Percentiles rank a stretch among this genome's conserved stretches.
These are phyloP conservation scores for Passer montanus DNA, from an alignment of 2,113 vertebrate species.

Conservation along the genomic window DNA sequence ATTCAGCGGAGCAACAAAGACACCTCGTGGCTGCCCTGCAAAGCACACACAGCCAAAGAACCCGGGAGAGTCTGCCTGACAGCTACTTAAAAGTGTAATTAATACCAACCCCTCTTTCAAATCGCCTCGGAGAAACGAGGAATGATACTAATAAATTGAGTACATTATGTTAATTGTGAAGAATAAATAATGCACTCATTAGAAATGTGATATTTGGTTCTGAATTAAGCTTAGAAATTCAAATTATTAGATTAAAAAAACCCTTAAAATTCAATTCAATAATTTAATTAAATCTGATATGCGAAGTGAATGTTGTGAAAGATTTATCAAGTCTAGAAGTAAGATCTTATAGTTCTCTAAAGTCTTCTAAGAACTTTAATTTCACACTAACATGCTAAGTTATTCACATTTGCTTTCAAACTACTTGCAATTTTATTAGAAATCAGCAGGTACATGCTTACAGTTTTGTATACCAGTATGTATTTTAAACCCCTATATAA, in stretches of 20 bases:
- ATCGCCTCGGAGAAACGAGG: background rate
- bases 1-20: conserved; percentile 57
- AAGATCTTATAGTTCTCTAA: background rate
- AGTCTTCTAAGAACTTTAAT: background rate
- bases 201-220: background rate
- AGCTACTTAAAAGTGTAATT: rapidly evolving
- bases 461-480: background rate
- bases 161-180: background rate
- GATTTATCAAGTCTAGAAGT: background rate
- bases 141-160: background rate
- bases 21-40: conserved; percentile 69
- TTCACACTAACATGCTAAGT: background rate
- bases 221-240: background rate
- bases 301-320: background rate
- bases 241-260: background rate
- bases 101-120: background rate
- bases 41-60: background rate
- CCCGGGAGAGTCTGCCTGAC: background rate
- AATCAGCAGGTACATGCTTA: background rate
- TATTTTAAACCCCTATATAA: background rate
- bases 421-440: background rate
- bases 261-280: background rate
- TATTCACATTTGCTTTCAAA: background rate
- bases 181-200: background rate
- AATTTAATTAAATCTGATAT: background rate